Base-by-base conservation (phyloP, 2,797 vertebrate species). In the Amniataba percoides region DNA sequence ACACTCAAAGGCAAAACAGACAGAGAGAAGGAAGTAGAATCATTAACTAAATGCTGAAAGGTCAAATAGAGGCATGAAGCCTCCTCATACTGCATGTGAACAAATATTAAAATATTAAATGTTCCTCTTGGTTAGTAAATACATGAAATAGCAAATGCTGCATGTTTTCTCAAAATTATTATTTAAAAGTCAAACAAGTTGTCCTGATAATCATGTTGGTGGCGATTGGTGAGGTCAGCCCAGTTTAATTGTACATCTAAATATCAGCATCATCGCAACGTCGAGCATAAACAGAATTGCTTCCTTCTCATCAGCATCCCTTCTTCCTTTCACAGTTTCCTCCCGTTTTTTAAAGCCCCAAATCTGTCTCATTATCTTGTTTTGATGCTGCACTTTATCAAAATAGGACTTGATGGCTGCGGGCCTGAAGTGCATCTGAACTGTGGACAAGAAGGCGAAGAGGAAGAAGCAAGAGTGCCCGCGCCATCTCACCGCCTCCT, bases 321-420 rank as follows among this genome's bases (percentile, higher is more conserved):
- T 34, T 60, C 80, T 75, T 76, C 70, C 56, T 59, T 84, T 78
- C 59, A 25, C 57, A 68, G 23, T 53, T 36, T n/a, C 12, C 39
- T 5, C 31, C 25, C 55, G n/a, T 46, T 68, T 76, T 83, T 67
- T 64, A 85, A 85, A 84, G 88, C 75, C 87, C 92, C 19, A 55
- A 90, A 93, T 94, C 88, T 89, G 83, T 91, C 91, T 94, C 92
- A 91, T 93, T 94, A 94, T 86, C 77, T 84, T 93, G 94, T 92
- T 93, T 93, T 93, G 88, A 93, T 95, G 95, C 95, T 96, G 95
- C 92, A 92, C 90, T 93, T 96, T 94, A 93, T 94, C 95, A 96
- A 95, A 96, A 97, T 97, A 91, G 92, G 95, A 95, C 94, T 94
- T 91, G 95, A 97, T 96, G 92, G 94, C 95, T 95, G 92, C 40